Percentiles rank a stretch among this genome's conserved stretches.
phyloP scores from a whole-genome alignment of 1,140 invertebrate genomes.

The Melipona quadrifasciata region DNA sequence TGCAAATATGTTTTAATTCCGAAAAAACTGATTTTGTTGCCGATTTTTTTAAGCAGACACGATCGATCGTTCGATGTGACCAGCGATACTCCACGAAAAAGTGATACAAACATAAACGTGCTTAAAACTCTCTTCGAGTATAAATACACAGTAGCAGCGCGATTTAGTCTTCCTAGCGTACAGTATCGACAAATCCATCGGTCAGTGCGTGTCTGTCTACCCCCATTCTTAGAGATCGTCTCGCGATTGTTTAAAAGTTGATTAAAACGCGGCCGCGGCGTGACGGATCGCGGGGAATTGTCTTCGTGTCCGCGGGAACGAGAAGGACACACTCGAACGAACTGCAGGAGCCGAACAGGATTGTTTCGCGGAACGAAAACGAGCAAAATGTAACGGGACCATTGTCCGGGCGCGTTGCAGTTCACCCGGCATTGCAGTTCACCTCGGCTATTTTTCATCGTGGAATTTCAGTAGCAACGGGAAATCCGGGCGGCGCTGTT shows the following conservation, averaged over 20 bases:
- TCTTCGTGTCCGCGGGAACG: slow-evolving; percentile 9
- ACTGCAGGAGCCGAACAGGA: slow-evolving; percentile 10
- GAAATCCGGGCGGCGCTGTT: slow-evolving; percentile 12
- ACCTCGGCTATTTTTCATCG: slow-evolving; percentile 32
- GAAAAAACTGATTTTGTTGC: too few species aligned
- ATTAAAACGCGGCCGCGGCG: slow-evolving; percentile 14
- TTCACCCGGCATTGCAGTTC: neutral
- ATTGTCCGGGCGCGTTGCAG: slow-evolving; percentile 14
- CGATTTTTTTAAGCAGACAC: too few species aligned
- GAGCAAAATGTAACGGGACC: slow-evolving; percentile 9
- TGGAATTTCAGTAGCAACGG: slow-evolving; percentile 6
- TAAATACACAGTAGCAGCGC: too few species aligned
- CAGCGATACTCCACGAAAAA: too few species aligned
- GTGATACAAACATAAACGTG: too few species aligned
- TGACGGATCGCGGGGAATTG: slow-evolving; percentile 25
- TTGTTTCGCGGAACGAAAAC: slow-evolving; percentile 38
- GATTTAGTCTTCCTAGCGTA: neutral
- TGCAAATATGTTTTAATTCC: too few species aligned
- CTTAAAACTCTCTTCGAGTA: too few species aligned
- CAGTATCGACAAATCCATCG: neutral
- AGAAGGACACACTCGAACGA: slow-evolving; percentile 8
- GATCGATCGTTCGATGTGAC: too few species aligned
- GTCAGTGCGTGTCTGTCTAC: too few species aligned
- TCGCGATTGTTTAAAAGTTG: slow-evolving; percentile 28
- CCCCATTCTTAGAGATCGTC: neutral